phyloP scores from a whole-genome alignment of 2,888 invertebrate species.

The Sycophila texana region DNA sequence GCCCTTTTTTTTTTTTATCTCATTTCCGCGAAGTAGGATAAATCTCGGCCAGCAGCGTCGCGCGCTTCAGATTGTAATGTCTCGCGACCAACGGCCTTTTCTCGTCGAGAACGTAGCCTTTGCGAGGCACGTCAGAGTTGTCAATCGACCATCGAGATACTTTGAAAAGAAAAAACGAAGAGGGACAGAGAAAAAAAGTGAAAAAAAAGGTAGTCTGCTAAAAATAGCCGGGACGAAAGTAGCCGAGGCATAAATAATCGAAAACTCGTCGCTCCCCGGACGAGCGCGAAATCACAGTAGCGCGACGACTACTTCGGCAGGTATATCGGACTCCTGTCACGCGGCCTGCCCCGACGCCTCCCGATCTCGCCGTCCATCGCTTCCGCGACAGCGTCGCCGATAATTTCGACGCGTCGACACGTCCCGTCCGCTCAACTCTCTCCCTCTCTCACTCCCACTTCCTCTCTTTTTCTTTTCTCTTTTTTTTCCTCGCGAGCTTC shows the following conservation, averaged over 20 bases:
- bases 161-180: conserved; percentile 1
- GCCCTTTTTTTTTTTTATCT: no score
- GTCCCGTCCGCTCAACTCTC: background rate
- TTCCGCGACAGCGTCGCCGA: conserved; percentile 4
- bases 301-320: background rate
- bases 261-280: no score
- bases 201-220: background rate
- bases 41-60: no score
- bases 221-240: no score
- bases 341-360: background rate
- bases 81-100: no score
- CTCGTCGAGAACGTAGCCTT: no score
- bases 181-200: background rate
- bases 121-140: no score
- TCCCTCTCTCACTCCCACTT: background rate
- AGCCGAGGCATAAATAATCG: no score
- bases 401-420: conserved; percentile 16
- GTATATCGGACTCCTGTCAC: conserved; percentile 12
- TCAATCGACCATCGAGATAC: no score
- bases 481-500: background rate
- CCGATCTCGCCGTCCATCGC: conserved; percentile 7
- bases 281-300: no score
- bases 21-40: no score
- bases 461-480: conserved; percentile 6
- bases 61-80: no score